Evolutionary conservation across 2,888 invertebrate genomes (phyloP), one percentile per base, ranked within the genome.

Genomic region (Didymodactylos carnosus): DNA sequence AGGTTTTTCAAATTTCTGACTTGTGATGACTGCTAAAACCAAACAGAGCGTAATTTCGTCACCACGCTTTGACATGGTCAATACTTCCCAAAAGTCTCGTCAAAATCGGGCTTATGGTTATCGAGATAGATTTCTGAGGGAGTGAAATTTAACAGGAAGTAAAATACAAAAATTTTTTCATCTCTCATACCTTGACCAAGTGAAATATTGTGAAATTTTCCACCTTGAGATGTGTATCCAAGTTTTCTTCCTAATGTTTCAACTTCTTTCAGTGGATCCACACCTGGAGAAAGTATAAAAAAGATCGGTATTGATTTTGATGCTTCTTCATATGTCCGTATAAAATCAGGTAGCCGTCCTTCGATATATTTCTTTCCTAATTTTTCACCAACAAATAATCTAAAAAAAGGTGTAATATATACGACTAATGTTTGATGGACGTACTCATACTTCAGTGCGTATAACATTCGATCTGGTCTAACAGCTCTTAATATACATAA

Each of bases 401-500:
- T 51, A 19, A 19, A 23, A 10, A 39, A 39, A 69, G 27, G 5
- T 13, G 13, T 43, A 19, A 19, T 14, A 13, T 43, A 19, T 14
- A 43, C 13, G 19, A 19, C 43, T 13, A 43, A n/a, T n/a, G n/a
- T 19, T 43, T 43, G 13, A 19, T 14, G 19, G 19, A 43, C 19
- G 13, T 14, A 19, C 19, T 14, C 19, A 73, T 73, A 51, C 70
- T 43, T 76, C 7, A 76, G 16, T 23, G 76, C 75, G 51, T 76
- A 76, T 19, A 70, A 46, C 75, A 76, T 76, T 53, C 76, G 70
- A 73, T 76, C 76, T 11, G 76, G 76, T 73, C 76, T 70, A 13
- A 76, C 53, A 19, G 76, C 76, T 23, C 75, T 69, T 70, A 76
- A 40, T 39, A 76, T 76, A 62, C 76, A 76, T 39, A 76, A 41